Percentiles rank a stretch among this genome's conserved stretches.
phyloP scores from a whole-genome alignment of 2,888 invertebrate genomes.

The Drosophila anomelani region DNA sequence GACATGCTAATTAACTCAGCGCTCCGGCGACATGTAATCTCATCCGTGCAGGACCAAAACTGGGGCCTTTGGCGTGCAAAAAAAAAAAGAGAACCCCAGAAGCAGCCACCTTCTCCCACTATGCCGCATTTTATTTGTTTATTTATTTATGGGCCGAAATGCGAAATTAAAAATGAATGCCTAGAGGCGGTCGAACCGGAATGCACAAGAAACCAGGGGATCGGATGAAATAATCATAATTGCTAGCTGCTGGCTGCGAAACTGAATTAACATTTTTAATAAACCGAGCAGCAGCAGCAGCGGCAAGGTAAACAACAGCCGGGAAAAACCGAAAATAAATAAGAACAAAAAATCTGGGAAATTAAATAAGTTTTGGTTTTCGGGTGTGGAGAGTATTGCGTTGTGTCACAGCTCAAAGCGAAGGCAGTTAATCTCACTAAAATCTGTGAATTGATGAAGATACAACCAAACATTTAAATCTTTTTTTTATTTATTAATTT shows the following conservation, averaged over 20 bases:
- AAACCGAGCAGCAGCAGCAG: constrained; percentile 36
- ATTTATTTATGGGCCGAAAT: constrained; percentile 70
- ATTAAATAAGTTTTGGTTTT: constrained; percentile 12
- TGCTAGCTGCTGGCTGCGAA: constrained; percentile 39
- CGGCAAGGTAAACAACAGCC: constrained; percentile 17
- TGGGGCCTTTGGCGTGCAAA: constrained; percentile 14
- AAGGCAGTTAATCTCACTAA: background rate
- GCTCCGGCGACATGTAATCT: constrained; percentile 27
- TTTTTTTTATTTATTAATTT: background rate
- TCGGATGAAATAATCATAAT: constrained; percentile 65
- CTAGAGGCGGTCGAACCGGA: constrained; percentile 44
- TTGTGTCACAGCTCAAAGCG: background rate
- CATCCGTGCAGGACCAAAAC: constrained; percentile 1
- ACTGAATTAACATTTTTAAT: constrained; percentile 62
- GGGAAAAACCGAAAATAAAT: background rate
- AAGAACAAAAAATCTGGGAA: background rate
- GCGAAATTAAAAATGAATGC: constrained; percentile 72
- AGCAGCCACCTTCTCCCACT: background rate
- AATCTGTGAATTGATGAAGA: background rate
- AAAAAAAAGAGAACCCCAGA: background rate
- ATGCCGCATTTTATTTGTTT: constrained; percentile 42
- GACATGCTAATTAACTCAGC: constrained; percentile 58
- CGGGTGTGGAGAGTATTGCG: background rate
- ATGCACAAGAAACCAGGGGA: constrained; percentile 28
- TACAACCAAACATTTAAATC: background rate